Conservation (phyloP, 2,113 vertebrate genomes). For the Oryzias javanicus region DNA sequence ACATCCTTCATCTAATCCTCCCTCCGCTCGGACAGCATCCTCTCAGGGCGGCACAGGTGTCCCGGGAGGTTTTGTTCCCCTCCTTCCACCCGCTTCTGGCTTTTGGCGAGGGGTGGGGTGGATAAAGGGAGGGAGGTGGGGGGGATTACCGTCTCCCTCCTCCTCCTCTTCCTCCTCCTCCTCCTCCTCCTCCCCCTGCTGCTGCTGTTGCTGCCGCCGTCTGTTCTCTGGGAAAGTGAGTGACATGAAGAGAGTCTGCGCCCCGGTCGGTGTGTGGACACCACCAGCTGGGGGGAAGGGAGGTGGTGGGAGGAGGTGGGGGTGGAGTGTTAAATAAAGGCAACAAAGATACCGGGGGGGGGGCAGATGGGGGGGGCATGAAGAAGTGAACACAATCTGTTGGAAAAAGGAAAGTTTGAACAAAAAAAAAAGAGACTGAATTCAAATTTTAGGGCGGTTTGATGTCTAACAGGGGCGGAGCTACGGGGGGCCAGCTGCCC, state of each 20-base stretch:
- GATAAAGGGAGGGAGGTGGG: background rate
- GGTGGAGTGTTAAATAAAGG: slow-evolving; percentile 30
- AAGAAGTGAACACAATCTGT: background rate
- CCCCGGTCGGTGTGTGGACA: slow-evolving; percentile 33
- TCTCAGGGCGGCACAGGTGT: slow-evolving; percentile 36
- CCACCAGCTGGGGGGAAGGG: slow-evolving; percentile 13
- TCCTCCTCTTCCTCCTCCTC: too few species aligned
- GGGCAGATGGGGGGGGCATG: slow-evolving; percentile 13
- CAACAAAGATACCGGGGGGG: slow-evolving; percentile 16
- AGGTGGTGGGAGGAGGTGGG: background rate
- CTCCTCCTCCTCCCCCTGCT: background rate
- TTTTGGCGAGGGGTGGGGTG: slow-evolving; percentile 36
- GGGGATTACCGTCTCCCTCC: slow-evolving; percentile 48
- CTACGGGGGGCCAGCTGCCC: too few species aligned
- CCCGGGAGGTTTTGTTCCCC: slow-evolving; percentile 34
- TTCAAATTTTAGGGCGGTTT: background rate
- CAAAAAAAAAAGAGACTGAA: background rate
- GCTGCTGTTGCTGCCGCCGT: slow-evolving; percentile 62
- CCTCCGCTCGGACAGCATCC: background rate
- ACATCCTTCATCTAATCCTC: slow-evolving; percentile 28
- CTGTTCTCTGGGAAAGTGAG: slow-evolving; percentile 73
- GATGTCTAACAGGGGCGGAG: too few species aligned
- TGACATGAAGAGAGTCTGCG: slow-evolving; percentile 54
- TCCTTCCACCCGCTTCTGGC: slow-evolving; percentile 16
- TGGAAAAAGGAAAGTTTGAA: background rate